Conservation (phyloP, 64 coral and sea anemone species). For the Montipora sp. region DNA sequence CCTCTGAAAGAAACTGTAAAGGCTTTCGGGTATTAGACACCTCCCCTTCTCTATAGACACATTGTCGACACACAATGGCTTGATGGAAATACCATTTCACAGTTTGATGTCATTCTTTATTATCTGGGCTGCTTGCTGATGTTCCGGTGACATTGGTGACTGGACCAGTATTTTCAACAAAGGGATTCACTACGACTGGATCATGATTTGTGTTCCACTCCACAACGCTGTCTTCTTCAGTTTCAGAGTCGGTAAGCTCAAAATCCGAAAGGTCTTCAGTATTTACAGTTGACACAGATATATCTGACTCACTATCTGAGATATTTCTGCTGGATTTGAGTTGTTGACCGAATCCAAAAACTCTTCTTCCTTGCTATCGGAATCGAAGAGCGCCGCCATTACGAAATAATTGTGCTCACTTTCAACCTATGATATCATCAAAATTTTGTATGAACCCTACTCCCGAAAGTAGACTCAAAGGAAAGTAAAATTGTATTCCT, state of each 20-base stretch:
- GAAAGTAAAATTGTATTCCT: slow-evolving; percentile 14
- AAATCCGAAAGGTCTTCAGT: not conserved
- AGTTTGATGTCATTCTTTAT: no score
- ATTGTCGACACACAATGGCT: no score
- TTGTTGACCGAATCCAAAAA: slow-evolving; percentile 15
- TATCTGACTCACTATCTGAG: slow-evolving; percentile 35
- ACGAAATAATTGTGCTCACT: not conserved
- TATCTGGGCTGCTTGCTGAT: no score
- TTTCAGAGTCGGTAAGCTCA: slow-evolving; percentile 20
- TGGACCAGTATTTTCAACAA: not conserved
- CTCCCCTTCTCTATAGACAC: no score
- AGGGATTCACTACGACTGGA: not conserved
- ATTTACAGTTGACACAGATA: slow-evolving; percentile 35
- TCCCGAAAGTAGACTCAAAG: slow-evolving; percentile 24
- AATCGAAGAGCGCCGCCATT: slow-evolving; percentile 32
- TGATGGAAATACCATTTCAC: no score
- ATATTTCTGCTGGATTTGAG: slow-evolving; percentile 16
- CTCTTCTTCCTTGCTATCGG: slow-evolving; percentile 34
- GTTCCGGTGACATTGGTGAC: slow-evolving; percentile 2
- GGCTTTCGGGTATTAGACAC: no score
- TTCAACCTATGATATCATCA: not conserved
- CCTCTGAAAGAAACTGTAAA: no score
- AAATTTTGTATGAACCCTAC: slow-evolving; percentile 56
- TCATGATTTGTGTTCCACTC: slow-evolving; percentile 20
- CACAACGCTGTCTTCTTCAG: slow-evolving; percentile 10